Evolutionary conservation across 2,888 invertebrate genomes (phyloP).

Genomic region (Andrena trimmerana): DNA sequence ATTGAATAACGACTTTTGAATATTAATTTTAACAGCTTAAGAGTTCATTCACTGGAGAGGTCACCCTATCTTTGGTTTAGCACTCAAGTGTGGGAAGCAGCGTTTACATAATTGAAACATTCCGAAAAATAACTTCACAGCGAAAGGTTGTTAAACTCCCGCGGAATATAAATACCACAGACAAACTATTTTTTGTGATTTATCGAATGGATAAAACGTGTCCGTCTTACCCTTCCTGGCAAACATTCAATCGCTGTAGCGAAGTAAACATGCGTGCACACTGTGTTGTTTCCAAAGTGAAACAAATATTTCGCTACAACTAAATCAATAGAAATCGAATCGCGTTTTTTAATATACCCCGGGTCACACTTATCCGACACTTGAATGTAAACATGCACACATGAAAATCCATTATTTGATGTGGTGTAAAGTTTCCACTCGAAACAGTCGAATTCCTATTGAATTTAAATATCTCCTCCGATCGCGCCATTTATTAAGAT

Average conservation of each 20-base stretch:
- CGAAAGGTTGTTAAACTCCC: neutral
- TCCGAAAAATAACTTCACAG: neutral
- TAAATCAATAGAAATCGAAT: conserved; percentile 17
- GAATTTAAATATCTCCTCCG: neutral
- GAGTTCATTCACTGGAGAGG: too few species aligned
- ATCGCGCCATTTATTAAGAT: neutral
- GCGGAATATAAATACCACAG: neutral
- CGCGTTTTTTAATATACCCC: conserved; percentile 22
- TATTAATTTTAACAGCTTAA: too few species aligned
- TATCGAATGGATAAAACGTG: conserved; percentile 12
- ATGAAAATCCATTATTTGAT: neutral
- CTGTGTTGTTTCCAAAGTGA: conserved; percentile 12
- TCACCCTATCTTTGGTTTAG: too few species aligned
- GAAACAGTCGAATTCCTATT: neutral
- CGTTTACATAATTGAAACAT: neutral
- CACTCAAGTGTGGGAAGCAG: too few species aligned
- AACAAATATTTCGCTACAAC: conserved; percentile 43
- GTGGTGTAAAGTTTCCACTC: neutral
- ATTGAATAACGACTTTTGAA: too few species aligned
- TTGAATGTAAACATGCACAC: conserved; percentile 8
- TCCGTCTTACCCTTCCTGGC: neutral
- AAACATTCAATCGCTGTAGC: conserved; percentile 4
- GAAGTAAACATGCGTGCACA: conserved; percentile 21
- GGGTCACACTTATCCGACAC: conserved; percentile 20
- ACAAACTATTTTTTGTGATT: conserved; percentile 4